phyloP scores from a whole-genome alignment of 2,888 invertebrate species.

The Pollenia amentaria region DNA sequence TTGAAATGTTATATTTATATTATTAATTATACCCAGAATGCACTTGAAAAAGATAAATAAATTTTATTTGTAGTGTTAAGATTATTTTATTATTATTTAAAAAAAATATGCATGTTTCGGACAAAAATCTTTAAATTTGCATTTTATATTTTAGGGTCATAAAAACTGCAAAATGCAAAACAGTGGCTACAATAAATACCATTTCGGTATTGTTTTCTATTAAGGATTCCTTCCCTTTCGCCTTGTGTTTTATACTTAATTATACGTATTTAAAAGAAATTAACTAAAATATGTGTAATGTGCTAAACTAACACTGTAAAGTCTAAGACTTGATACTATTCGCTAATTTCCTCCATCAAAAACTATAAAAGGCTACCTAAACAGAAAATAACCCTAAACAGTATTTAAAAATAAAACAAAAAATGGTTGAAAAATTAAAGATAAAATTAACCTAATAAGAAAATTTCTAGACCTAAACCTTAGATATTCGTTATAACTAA shows the following conservation, averaged over 20 bases:
- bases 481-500: conserved; percentile 1
- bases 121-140: no score
- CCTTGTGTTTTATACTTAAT: conserved; percentile 16
- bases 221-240: conserved; percentile 14
- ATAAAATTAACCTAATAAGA: background rate
- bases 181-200: background rate
- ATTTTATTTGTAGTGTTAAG: no score
- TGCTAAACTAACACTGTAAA: conserved; percentile 10
- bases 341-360: background rate
- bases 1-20: no score
- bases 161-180: no score
- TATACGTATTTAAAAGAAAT: conserved; percentile 4
- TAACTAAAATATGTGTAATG: conserved; percentile 11
- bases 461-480: background rate
- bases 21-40: no score
- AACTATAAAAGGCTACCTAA: background rate
- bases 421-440: background rate
- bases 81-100: no score
- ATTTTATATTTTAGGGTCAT: no score
- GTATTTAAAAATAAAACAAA: background rate
- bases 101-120: no score
- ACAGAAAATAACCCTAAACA: background rate
- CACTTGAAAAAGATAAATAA: no score
- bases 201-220: background rate
- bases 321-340: conserved; percentile 30